Evolutionary conservation across 2,888 invertebrate species (phyloP).

Genomic region (Teinopalpus imperialis): DNA sequence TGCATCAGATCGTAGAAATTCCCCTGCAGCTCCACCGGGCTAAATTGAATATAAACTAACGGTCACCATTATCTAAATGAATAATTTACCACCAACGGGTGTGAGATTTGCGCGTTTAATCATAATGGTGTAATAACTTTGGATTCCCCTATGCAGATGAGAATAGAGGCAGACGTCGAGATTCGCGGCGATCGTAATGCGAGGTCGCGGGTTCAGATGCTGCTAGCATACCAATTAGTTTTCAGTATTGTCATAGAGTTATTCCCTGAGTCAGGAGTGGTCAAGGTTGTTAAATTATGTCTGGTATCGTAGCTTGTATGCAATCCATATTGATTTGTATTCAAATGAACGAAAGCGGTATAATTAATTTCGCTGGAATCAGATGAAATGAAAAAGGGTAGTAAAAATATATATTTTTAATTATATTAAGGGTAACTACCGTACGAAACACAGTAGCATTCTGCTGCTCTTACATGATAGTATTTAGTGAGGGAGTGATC

Average conservation of each 20-base stretch:
- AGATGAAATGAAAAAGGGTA: too few relatives aligned
- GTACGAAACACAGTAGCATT: too few relatives aligned
- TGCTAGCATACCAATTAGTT: conserved; percentile 39
- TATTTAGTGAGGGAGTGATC: too few relatives aligned
- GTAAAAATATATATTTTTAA: too few relatives aligned
- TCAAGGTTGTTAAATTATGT: conserved; percentile 29
- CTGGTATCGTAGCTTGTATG: conserved; percentile 9
- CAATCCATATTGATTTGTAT: conserved; percentile 15
- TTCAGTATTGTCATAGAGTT: conserved; percentile 34
- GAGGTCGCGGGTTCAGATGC: conserved; percentile 50
- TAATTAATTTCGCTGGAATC: not conserved
- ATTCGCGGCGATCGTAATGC: conserved; percentile 37
- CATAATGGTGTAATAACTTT: conserved; percentile 56
- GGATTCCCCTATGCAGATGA: conserved; percentile 39
- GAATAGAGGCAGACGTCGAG: conserved; percentile 25
- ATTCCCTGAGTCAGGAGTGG: conserved; percentile 30
- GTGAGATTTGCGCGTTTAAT: conserved; percentile 56
- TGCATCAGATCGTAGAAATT: not conserved
- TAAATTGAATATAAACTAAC: conserved; percentile 65
- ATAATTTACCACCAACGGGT: conserved; percentile 54
- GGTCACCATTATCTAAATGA: conserved; percentile 63
- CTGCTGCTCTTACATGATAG: too few relatives aligned
- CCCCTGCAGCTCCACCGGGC: conserved; percentile 17
- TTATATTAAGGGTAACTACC: too few relatives aligned
- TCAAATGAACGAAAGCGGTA: conserved; percentile 5